phyloP scores from a whole-genome alignment of 1,140 invertebrate species.

The Hesperophylax magnus region DNA sequence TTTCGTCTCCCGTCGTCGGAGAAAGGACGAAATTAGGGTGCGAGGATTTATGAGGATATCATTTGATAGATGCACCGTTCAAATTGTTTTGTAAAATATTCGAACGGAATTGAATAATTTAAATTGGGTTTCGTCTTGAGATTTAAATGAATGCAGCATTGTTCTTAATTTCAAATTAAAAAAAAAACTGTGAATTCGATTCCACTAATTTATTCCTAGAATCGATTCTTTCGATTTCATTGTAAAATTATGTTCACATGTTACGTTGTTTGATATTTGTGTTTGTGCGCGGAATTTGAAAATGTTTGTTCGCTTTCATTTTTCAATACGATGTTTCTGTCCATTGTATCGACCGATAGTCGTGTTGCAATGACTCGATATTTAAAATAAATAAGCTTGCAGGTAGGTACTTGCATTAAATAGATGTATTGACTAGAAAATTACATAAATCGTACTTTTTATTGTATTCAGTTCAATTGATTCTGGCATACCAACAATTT shows the following conservation, averaged over 20 bases:
- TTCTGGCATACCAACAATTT: not conserved
- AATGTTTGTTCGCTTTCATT: too few species aligned
- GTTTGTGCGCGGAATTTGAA: too few species aligned
- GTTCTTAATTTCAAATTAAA: constrained; percentile 13
- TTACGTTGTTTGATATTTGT: too few species aligned
- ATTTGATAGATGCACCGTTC: constrained; percentile 32
- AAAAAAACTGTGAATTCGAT: too few species aligned
- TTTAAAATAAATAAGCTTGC: constrained; percentile 1
- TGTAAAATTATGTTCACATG: too few species aligned
- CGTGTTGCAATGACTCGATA: not conserved
- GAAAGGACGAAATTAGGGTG: constrained; percentile 21
- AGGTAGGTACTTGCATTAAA: too few species aligned
- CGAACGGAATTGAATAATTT: constrained; percentile 3
- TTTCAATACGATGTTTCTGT: too few species aligned
- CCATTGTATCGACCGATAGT: too few species aligned
- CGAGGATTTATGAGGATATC: constrained; percentile 22
- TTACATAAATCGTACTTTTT: constrained; percentile 10
- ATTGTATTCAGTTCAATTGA: constrained; percentile 17
- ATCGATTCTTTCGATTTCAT: too few species aligned
- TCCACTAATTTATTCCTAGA: too few species aligned
- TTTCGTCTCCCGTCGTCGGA: not conserved
- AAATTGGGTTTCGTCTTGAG: not conserved
- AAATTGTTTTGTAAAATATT: constrained; percentile 28
- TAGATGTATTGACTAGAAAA: constrained; percentile 7
- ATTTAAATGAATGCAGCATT: constrained; percentile 27